Evolutionary conservation across 2,113 vertebrate genomes (phyloP), one percentile per base, ranked within the genome.

Genomic region (Plectropomus leopardus): DNA sequence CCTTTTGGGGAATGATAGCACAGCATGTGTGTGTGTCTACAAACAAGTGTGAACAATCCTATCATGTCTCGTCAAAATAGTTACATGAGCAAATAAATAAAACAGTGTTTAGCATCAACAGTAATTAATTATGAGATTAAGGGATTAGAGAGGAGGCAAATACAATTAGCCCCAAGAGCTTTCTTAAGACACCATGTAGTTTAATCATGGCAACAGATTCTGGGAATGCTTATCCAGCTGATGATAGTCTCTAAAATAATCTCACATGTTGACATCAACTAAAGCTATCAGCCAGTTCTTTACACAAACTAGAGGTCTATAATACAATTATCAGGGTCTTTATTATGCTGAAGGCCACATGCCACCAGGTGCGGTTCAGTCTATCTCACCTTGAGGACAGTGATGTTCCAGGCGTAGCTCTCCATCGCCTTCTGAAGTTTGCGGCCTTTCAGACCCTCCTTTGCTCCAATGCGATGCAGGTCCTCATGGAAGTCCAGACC

Each of bases 341-440:
- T 63, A 44, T 7, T 57, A 36, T 17, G 34, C 15, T 59, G 36
- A 55, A 63, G n/a, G 15, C 26, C 14, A n/a, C 23, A 21, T 23
- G 6, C 5, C 24, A 17, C 34, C 24, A 17, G 42, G 50, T 7
- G 55, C n/a, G 21, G 17, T n/a, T 28, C 24, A 5, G 40, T 4
- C 6, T 21, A 4, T 9, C 82, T 90, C 57, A 95, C 95, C 94
- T 96, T 96, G 34, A 96, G 94, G 32, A 96, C 95, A 1, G 95
- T 96, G 86, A 95, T 96, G 93, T 98, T 98, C 97, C 97, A 98
- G 54, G 97, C 97, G 0, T 97, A 98, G 92, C 96, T 98, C 94
- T 98, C 97, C 95, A 97, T 94, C 0, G 96, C 96, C 59, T 98
- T 98, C 90, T 97, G 97, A 58, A 98, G 93, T 66, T 98, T 98